phyloP scores from a whole-genome alignment of 2,113 vertebrate genomes.

The Erythrocebus patas region DNA sequence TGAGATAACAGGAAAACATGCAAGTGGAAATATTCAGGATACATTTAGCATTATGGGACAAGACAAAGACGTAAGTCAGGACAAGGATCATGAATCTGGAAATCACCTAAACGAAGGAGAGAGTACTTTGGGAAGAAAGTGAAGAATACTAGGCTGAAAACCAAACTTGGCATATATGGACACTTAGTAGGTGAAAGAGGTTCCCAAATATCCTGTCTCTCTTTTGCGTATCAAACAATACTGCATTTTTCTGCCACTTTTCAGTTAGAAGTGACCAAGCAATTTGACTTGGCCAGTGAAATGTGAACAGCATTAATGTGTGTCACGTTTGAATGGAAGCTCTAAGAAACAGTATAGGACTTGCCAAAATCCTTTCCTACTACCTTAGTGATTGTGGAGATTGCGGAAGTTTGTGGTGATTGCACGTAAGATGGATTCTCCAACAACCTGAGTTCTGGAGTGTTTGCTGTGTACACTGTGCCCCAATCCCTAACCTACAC shows the following conservation, averaged over 20 bases:
- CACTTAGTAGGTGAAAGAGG: neutral
- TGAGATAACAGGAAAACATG: neutral
- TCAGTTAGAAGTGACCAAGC: neutral
- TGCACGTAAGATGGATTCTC: neutral
- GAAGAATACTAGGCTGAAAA: neutral
- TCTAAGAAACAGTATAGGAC: neutral
- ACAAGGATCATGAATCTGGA: neutral
- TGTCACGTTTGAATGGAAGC: neutral
- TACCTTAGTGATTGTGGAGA: neutral
- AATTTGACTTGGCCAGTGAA: neutral
- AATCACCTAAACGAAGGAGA: neutral
- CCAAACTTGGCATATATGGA: neutral
- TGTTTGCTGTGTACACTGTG: neutral
- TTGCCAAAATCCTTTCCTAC: neutral
- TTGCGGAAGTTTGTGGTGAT: neutral
- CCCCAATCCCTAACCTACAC: accelerated
- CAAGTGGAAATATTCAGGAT: neutral
- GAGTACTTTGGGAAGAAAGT: neutral
- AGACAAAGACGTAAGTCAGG: neutral
- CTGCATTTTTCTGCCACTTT: neutral
- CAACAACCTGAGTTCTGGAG: neutral
- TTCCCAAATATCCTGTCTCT: neutral
- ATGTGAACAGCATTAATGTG: neutral
- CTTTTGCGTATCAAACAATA: neutral
- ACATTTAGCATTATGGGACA: neutral